Conservation (phyloP, 2,888 invertebrate species). For the Daptonema setosum region DNA sequence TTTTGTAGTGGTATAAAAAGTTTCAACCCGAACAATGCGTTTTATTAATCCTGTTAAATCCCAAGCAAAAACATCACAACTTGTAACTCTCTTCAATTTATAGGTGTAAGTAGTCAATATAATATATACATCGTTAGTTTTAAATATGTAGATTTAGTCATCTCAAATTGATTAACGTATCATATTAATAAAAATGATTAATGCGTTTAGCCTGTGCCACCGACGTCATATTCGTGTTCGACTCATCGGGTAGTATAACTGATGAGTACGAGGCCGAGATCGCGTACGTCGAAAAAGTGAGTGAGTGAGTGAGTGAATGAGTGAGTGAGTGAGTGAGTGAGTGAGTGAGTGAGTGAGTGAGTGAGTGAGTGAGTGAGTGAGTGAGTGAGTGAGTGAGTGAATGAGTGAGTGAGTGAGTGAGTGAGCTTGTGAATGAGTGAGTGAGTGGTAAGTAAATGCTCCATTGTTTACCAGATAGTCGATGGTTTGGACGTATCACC, state of each 20-base stretch:
- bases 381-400: background rate
- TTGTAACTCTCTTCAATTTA: no score
- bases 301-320: background rate
- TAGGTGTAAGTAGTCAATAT: no score
- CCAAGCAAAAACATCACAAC: no score
- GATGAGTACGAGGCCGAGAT: background rate
- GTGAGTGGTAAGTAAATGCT: no score
- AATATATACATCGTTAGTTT: no score
- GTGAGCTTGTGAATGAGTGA: background rate
- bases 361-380: background rate
- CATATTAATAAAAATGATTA: no score
- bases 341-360: background rate
- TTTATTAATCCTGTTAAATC: no score
- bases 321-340: background rate
- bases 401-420: background rate
- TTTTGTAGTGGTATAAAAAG: no score
- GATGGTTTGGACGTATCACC: background rate
- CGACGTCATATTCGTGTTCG: slow-evolving; percentile 1
- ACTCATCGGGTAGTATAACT: background rate
- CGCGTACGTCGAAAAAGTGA: background rate
- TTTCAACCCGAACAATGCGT: no score
- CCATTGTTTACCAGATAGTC: no score
- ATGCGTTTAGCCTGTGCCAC: background rate
- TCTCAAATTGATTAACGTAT: no score
- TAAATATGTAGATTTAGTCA: no score